Evolutionary conservation across 2,888 invertebrate species (phyloP), one percentile per base, ranked within the genome.

Genomic region (Hyalella azteca): DNA sequence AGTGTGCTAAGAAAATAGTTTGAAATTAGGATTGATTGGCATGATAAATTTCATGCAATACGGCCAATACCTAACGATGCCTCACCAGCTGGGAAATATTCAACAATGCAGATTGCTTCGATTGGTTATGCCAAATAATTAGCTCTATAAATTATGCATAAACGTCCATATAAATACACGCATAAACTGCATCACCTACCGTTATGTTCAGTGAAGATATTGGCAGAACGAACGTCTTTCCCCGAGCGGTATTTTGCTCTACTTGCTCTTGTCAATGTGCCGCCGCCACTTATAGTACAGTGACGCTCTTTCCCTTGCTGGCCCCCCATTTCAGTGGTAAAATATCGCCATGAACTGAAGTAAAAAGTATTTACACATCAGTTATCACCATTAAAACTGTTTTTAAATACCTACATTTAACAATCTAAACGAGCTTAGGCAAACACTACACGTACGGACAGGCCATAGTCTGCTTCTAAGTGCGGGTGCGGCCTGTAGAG

Each of bases 141-240:
- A n/a, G n/a, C n/a, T n/a, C n/a, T n/a, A n/a, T n/a, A n/a, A n/a
- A n/a, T n/a, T n/a, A n/a, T n/a, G n/a, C n/a, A n/a, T n/a, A n/a
- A n/a, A n/a, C n/a, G n/a, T n/a, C n/a, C n/a, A n/a, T n/a, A n/a
- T n/a, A n/a, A n/a, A n/a, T n/a, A n/a, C n/a, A n/a, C n/a, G n/a
- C n/a, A n/a, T n/a, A n/a, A n/a, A n/a, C n/a, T n/a, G n/a, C n/a
- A 26, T 1, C 22, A 91, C 93, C 92, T 90, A 96, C 96, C 96
- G 89, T 93, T 95, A 89, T 96, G 96, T 90, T 96, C 96, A 54
- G 95, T 95, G 90, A 96, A 96, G 89, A 96, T 95, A 90, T 96
- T 96, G 87, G 95, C 93, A 87, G 94, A 94, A 87, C 94, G 92
- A 88, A 93, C 93, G 91, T 95, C 95, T 50, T 82, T 86, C 73